Evolutionary conservation across 1,140 invertebrate genomes (phyloP).

Genomic region (Psix sp.): DNA sequence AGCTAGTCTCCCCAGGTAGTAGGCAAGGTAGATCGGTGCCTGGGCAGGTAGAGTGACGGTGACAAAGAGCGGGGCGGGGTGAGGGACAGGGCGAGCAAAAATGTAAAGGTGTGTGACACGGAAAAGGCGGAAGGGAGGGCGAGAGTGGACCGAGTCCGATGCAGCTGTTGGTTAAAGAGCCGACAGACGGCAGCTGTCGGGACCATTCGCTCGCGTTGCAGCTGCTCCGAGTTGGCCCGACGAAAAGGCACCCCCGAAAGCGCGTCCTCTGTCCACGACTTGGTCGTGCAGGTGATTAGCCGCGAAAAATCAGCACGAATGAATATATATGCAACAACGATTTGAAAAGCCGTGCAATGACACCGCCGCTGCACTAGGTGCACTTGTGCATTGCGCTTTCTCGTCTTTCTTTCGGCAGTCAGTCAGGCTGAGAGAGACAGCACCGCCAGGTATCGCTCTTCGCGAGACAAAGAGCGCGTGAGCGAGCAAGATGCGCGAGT

Average conservation of each 20-base stretch:
- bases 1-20: slow-evolving; percentile 27
- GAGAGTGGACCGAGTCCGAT: slow-evolving; percentile 65
- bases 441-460: slow-evolving; percentile 17
- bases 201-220: slow-evolving; percentile 65
- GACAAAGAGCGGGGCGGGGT: slow-evolving; percentile 29
- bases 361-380: slow-evolving; percentile 41
- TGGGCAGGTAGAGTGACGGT: slow-evolving; percentile 1
- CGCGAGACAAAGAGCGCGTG: slow-evolving; percentile 19
- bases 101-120: slow-evolving; percentile 51
- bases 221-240: slow-evolving; percentile 62
- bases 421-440: slow-evolving; percentile 27
- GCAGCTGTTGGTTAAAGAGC: slow-evolving; percentile 73
- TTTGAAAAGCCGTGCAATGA: slow-evolving; percentile 36
- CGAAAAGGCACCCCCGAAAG: slow-evolving; percentile 65
- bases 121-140: slow-evolving; percentile 53
- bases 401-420: slow-evolving; percentile 39
- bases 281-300: too few relatives aligned
- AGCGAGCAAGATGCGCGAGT: slow-evolving; percentile 1
- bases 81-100: slow-evolving; percentile 34
- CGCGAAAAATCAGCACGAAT: too few relatives aligned
- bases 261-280: too few relatives aligned
- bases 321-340: too few relatives aligned
- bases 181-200: slow-evolving; percentile 69
- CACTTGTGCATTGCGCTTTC: slow-evolving; percentile 31
- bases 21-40: slow-evolving; percentile 14